Conservation (phyloP, 2,113 vertebrate species). For the Ceratotherium simum region DNA sequence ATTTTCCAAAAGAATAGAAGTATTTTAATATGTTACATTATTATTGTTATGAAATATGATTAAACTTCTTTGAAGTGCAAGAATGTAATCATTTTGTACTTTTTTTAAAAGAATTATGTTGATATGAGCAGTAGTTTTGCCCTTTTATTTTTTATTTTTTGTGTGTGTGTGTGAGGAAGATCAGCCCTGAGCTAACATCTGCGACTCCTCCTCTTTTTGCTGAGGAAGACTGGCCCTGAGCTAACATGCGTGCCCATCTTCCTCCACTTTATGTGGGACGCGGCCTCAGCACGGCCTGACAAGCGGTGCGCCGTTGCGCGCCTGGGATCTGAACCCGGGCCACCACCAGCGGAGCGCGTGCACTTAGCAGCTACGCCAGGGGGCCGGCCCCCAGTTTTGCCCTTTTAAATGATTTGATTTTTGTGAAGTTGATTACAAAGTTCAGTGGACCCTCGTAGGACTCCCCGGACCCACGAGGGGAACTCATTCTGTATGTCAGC, state of each 20-base stretch:
- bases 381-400: neutral
- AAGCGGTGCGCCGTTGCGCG: no score
- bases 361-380: no score
- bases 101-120: neutral
- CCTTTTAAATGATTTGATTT: neutral
- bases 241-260: no score
- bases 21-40: neutral
- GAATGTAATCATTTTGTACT: neutral
- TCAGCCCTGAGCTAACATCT: no score
- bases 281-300: no score
- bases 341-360: no score
- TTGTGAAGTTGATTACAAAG: neutral
- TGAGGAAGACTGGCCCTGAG: no score
- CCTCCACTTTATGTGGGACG: no score
- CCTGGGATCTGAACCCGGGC: no score
- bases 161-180: no score
- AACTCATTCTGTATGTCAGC: neutral
- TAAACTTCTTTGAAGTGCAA: constrained; percentile 8
- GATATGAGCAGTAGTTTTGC: neutral
- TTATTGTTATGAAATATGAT: neutral
- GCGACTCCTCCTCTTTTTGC: no score
- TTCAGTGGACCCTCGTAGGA: neutral
- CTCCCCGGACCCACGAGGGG: neutral
- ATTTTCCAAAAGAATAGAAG: neutral
- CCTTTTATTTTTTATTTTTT: neutral